Evolutionary conservation across 2,113 vertebrate genomes (phyloP), one percentile per base, ranked within the genome.

Genomic region (Bungarus multicinctus): DNA sequence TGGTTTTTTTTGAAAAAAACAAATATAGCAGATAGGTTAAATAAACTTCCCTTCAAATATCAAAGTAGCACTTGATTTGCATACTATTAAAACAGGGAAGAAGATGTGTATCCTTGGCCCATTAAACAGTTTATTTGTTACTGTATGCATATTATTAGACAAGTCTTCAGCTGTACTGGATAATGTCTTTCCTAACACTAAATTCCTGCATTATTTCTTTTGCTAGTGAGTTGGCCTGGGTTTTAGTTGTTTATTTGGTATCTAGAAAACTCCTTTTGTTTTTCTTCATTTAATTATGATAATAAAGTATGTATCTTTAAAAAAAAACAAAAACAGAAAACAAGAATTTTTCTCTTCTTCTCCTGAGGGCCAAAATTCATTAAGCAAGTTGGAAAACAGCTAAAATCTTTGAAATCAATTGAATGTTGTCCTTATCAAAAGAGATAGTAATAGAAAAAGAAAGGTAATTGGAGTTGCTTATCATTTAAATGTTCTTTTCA

Each of bases 71-170:
- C 95, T 69, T 92, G 93, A 95, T 90, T 88, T 91, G 95, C 95
- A 97, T 96, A 94, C 97, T 96, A 96, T 95, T 92, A 92, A 81
- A 20, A 87, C 52, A 89, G 58, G 95, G 92, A 89, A 95, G 94
- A 96, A 94, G 96, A 96, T 95, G 94, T 95, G 87, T 94, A 96
- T 97, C 95, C 94, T 91, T 95, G 92, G 93, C 92, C 94, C 89
- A 96, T 95, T 97, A 97, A 95, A 96, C 45, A 96, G 96, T 97
- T 97, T 97, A 97, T 97, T 98, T 97, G 91, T 94, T 97, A 97
- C 96, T 97, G 97, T 97, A 96, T 96, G 95, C 93, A 95, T 97
- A 97, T 97, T 97, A 98, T 97, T 97, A 97, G 97, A 97, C 93
- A 97, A 96, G 95, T 96, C 97, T 97, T 96, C 96, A 94, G 58